phyloP scores from a whole-genome alignment of 2,888 invertebrate species.

The Tinea pellionella region DNA sequence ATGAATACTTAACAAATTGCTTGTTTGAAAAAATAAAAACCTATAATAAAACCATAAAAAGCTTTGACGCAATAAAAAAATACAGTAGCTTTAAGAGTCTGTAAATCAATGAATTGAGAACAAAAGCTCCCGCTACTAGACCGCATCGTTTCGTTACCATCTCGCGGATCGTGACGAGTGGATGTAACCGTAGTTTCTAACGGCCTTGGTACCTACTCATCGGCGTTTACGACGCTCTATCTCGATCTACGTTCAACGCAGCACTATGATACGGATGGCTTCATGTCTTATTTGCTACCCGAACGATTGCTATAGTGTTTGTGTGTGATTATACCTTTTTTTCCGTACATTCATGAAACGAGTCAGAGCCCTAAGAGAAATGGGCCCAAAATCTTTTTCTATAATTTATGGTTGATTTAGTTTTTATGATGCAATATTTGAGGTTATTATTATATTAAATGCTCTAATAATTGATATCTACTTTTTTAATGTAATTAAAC shows the following conservation, averaged over 20 bases:
- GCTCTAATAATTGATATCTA: too few species aligned
- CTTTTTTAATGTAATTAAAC: too few species aligned
- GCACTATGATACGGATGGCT: not conserved
- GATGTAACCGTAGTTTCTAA: constrained; percentile 9
- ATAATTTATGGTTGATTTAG: too few species aligned
- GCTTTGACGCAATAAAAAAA: not conserved
- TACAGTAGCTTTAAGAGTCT: not conserved
- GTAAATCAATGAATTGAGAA: not conserved
- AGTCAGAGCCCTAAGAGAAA: too few species aligned
- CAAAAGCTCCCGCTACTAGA: not conserved
- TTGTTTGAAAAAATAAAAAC: too few species aligned
- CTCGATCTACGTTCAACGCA: not conserved
- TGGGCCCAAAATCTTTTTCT: too few species aligned
- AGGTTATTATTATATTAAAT: too few species aligned
- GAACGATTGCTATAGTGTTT: not conserved
- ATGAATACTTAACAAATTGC: too few species aligned
- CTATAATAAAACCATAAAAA: too few species aligned
- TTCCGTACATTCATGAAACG: too few species aligned
- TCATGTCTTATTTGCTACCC: not conserved
- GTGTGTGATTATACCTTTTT: too few species aligned
- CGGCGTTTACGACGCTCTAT: not conserved
- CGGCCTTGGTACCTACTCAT: constrained; percentile 11
- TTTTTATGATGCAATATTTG: too few species aligned
- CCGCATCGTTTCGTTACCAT: not conserved
- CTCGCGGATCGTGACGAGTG: constrained; percentile 7